Evolutionary conservation across 2,888 invertebrate species (phyloP), one percentile per base, ranked within the genome.

Genomic region (Pheosia gnoma): DNA sequence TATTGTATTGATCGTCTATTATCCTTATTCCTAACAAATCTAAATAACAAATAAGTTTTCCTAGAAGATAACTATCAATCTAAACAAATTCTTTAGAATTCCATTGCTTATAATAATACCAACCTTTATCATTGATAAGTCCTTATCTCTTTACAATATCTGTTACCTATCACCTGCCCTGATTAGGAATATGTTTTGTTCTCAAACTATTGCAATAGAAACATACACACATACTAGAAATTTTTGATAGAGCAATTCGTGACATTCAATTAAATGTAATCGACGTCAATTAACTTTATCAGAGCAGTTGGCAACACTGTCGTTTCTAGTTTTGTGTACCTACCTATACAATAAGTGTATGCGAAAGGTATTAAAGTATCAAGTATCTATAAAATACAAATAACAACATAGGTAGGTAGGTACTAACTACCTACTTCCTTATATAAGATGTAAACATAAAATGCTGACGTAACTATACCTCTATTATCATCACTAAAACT

Each of bases 181-280:
- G 4, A 47, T n/a, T 45, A 45, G 3, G 11, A 47, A n/a, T 47
- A 41, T 47, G 45, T 47, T 49, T 45, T 38, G 13, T 25, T 36
- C 13, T 36, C 4, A 7, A 54, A 54, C 10, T 38, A 38, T 54
- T 38, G 11, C 11, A 4, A 10, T 53, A 25, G 25, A 25, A 25
- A 11, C 25, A 69, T 52, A 54, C 56, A 41, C 47, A 47, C n/a
- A 5, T 60, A 60, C 54, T 65, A 68, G 58, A 54, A 47, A 43
- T 49, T 62, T 47, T 41, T 37, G 59, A 56, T 57, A 62, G 52
- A 59, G 63, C 59, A 60, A 70, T 74, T 68, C 56, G 36, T 67
- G 57, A 38, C 70, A 52, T 52, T 58, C 62, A 67, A 80, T 79
- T 79, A 72, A 75, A 63, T 66, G 59, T 74, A 76, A 79, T 80